Percentiles rank a stretch among this genome's conserved stretches.
Evolutionary conservation across 2,888 invertebrate genomes (phyloP).

Genomic region (Drosophila helvetica): DNA sequence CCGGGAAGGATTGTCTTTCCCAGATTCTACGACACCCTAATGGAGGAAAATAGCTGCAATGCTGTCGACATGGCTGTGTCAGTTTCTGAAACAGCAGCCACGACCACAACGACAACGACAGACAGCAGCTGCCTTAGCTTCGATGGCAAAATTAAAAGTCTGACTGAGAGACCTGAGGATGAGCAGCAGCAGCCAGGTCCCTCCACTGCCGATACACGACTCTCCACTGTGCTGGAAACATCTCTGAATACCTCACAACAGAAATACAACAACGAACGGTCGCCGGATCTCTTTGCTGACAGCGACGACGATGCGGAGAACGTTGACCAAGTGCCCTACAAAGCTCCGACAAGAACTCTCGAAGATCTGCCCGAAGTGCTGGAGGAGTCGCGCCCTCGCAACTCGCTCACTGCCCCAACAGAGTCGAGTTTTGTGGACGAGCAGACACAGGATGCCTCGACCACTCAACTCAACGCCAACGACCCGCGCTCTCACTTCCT

Average conservation of each 20-base stretch:
- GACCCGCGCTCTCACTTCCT: conserved; percentile 60
- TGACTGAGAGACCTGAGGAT: conserved; percentile 44
- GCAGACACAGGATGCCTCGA: conserved; percentile 61
- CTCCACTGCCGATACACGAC: conserved; percentile 15
- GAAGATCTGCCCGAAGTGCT: conserved; percentile 58
- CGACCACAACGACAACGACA: conserved; percentile 1
- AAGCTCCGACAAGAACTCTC: conserved; percentile 29
- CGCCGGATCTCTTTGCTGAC: conserved; percentile 89
- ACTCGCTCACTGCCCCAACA: conserved; percentile 69
- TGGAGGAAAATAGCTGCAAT: conserved; percentile 83
- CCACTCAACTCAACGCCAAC: conserved; percentile 37
- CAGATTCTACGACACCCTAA: conserved; percentile 74
- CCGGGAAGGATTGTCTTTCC: conserved; percentile 68
- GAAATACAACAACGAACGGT: conserved; percentile 82
- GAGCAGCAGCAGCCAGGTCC: conserved; percentile 16
- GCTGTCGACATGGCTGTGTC: conserved; percentile 79
- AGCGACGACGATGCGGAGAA: conserved; percentile 84
- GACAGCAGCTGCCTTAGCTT: conserved; percentile 72
- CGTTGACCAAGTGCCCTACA: neutral
- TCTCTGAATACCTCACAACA: conserved; percentile 53
- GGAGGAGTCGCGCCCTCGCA: conserved; percentile 59
- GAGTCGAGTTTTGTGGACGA: conserved; percentile 80
- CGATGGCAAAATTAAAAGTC: conserved; percentile 81
- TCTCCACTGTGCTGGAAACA: conserved; percentile 44
- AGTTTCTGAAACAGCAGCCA: conserved; percentile 3